Base-by-base conservation (phyloP, 1,140 invertebrate genomes). In the Drosophila punjabiensis region DNA sequence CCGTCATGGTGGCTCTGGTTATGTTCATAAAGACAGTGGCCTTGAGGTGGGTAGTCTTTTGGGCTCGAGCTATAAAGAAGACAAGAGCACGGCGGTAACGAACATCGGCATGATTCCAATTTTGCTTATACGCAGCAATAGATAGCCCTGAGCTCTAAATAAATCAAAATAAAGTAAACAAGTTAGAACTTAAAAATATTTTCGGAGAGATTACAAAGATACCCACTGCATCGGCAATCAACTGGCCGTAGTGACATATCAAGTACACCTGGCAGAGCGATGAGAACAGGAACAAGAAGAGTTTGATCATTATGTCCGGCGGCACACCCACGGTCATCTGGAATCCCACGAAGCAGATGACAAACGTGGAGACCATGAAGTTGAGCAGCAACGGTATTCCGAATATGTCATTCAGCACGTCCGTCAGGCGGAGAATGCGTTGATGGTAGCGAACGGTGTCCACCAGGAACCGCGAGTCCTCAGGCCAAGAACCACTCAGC, bases 301-400 rank as follows among this genome's bases (percentile, higher is more conserved):
- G 68, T 8, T 92, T 92, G 20, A 92, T 37, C 69, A 90, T 47
- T 9, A 78, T 20, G 11, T 83, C 85, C 3, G 81, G 76, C 14
- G 67, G 39, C 11, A 85, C 79, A 1, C 88, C 88, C 18, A 92
- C 76, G 1, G 82, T 88, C 81, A 91, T 86, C 48, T 92, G 89
- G 24, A 92, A 92, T 6, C 89, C 90, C 32, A 92, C 89, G 63
- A 92, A 92, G 24, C 89, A 92, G 13, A 92, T 89, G 33, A 92
- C 85, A 70, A 92, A 92, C 0, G 88, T 86, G 1, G 89, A 92
- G 18, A 92, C 81, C 52, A 86, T 59, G 32, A 92, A 92, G 60
- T 92, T 92, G 0, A 88, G 32, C 6, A 92, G 37, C 20, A 92
- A 18, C 0, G 89, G 85, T 3, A 92, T 35, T 7, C 89, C 85